These are phyloP conservation scores for Cyphomyrus plagiostoma DNA, from an alignment of 2,113 vertebrate genomes.

Conservation along the genomic window DNA sequence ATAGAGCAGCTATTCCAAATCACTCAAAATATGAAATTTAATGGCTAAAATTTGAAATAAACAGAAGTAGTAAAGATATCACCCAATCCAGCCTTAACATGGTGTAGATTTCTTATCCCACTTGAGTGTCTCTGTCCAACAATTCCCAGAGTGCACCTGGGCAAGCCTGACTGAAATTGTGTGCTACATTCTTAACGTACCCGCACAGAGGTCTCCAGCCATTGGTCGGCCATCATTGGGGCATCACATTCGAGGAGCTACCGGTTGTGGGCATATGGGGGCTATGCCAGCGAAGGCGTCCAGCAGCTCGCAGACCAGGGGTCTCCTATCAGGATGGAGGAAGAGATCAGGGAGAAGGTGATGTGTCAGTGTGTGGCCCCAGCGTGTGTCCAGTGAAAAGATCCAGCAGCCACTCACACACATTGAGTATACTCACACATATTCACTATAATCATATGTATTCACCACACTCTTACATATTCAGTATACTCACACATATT, in stretches of 20 bases:
- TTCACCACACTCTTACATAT: not conserved
- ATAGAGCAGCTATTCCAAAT: not conserved
- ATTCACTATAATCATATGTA: not conserved
- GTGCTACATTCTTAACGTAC: not conserved
- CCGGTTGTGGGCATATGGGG: constrained; percentile 89
- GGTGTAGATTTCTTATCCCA: not conserved
- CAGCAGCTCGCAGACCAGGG: constrained; percentile 90
- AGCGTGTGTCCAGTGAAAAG: not conserved
- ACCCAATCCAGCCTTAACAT: not conserved
- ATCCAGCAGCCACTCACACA: not conserved
- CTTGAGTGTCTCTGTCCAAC: not conserved
- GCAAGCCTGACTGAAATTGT: not conserved
- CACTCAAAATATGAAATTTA: not conserved
- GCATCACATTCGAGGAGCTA: constrained; percentile 88
- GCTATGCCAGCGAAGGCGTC: constrained; percentile 87
- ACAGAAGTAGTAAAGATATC: not conserved
- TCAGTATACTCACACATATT: not conserved
- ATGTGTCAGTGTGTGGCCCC: not conserved
- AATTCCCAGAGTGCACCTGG: not conserved
- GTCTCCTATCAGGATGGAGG: constrained; percentile 96
- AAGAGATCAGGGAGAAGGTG: constrained; percentile 95
- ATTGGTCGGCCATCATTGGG: constrained; percentile 95
- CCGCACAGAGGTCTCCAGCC: constrained; percentile 80
- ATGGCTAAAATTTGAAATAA: not conserved
- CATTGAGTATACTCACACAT: not conserved